Evolutionary conservation across 1,140 invertebrate genomes (phyloP).

Genomic region (Colletes gigas): DNA sequence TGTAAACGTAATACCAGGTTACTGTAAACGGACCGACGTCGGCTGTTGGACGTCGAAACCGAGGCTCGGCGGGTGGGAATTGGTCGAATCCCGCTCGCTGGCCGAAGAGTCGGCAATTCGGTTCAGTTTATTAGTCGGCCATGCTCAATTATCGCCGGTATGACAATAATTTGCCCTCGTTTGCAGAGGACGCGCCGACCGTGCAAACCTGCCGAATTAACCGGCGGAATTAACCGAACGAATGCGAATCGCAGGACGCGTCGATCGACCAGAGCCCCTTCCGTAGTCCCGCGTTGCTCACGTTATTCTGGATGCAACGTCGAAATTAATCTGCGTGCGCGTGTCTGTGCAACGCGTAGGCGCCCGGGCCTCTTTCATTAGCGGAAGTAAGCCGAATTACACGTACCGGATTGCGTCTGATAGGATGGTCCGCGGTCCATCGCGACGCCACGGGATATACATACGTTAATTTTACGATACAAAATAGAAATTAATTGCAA

Average conservation of each 20-base stretch:
- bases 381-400: constrained; percentile 57
- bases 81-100: constrained; percentile 37
- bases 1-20: constrained; percentile 37
- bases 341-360: background rate
- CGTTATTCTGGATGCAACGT: constrained; percentile 43
- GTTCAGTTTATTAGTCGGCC: constrained; percentile 63
- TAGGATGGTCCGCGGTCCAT: background rate
- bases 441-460: background rate
- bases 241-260: constrained; percentile 40
- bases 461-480: constrained; percentile 32
- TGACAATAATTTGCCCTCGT: constrained; percentile 68
- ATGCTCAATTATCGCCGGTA: constrained; percentile 67
- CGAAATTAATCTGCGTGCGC: constrained; percentile 19
- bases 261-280: constrained; percentile 44
- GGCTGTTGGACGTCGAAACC: constrained; percentile 5
- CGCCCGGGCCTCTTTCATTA: constrained; percentile 40
- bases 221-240: constrained; percentile 59
- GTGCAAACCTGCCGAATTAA: constrained; percentile 31
- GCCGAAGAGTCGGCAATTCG: constrained; percentile 57
- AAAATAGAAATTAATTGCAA: constrained; percentile 11
- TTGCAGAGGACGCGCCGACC: background rate
- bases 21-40: constrained; percentile 30
- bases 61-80: constrained; percentile 26
- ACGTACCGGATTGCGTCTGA: constrained; percentile 13
- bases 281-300: background rate